A percentile compares a stretch with the other conserved stretches of the same genome.
These are phyloP conservation scores for Melanotaenia trifasciata DNA, from an alignment of 2,797 vertebrate genomes.

Conservation along the genomic window DNA sequence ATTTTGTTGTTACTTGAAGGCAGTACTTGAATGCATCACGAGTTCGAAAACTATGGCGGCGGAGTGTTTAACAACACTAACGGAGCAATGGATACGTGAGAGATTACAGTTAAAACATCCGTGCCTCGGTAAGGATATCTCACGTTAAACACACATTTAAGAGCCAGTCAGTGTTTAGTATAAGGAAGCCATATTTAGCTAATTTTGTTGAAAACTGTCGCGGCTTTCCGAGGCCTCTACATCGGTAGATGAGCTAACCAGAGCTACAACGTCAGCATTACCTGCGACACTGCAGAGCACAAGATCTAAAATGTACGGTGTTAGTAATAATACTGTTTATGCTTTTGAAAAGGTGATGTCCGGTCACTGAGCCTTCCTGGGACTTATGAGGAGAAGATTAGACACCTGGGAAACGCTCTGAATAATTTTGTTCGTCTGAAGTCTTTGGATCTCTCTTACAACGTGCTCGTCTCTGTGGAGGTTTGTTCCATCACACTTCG, in stretches of 20 bases:
- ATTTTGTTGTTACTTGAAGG: neutral
- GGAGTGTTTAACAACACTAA: slow-evolving; percentile 69
- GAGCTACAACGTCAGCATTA: slow-evolving; percentile 35
- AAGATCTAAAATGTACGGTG: neutral
- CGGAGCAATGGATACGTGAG: slow-evolving; percentile 84
- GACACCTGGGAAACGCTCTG: slow-evolving; percentile 84
- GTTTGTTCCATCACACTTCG: slow-evolving; percentile 10
- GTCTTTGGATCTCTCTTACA: slow-evolving; percentile 88
- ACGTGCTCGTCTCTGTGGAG: slow-evolving; percentile 84
- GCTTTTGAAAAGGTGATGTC: slow-evolving; percentile 77
- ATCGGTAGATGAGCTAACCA: slow-evolving; percentile 32
- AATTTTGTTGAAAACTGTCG: neutral
- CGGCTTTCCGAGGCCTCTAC: neutral
- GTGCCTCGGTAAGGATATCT: slow-evolving; percentile 71
- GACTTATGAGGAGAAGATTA: slow-evolving; percentile 85
- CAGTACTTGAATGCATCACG: slow-evolving; percentile 23
- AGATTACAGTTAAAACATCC: slow-evolving; percentile 74
- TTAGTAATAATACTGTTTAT: neutral
- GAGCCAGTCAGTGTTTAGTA: no score
- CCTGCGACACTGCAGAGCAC: neutral
- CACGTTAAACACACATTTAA: neutral
- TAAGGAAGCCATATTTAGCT: neutral
- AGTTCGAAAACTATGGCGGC: slow-evolving; percentile 84
- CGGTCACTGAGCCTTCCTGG: slow-evolving; percentile 84
- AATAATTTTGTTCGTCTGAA: slow-evolving; percentile 85